Evolutionary conservation across 2,797 vertebrate species (phyloP).

Genomic region (Coregonus sp.): DNA sequence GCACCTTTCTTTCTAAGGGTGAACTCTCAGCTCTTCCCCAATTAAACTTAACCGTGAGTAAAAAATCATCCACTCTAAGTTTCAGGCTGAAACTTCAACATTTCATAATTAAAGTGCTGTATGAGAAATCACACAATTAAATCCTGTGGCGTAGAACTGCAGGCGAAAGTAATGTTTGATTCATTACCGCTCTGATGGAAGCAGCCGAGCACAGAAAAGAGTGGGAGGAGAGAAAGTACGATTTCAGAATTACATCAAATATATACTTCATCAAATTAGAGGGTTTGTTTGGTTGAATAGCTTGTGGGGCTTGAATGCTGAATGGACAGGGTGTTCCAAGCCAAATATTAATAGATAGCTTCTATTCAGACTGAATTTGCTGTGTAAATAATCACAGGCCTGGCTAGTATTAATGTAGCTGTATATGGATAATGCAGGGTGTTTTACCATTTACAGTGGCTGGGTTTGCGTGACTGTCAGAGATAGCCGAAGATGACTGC

Average conservation of each 20-base stretch:
- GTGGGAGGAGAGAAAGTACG: constrained; percentile 60
- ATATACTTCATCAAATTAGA: constrained; percentile 72
- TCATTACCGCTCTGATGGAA: constrained; percentile 55
- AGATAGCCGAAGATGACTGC: constrained; percentile 2
- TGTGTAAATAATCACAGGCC: constrained; percentile 26
- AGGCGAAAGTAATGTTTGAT: constrained; percentile 59
- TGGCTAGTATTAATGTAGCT: constrained; percentile 15
- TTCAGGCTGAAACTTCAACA: constrained; percentile 51
- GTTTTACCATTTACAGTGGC: constrained; percentile 10
- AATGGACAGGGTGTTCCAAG: constrained; percentile 47
- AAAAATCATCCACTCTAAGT: constrained; percentile 44
- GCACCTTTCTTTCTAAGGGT: no score
- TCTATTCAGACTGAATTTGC: constrained; percentile 39
- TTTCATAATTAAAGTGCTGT: constrained; percentile 68
- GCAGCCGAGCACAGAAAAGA: constrained; percentile 52
- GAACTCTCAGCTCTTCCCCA: constrained; percentile 7
- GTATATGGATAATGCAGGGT: constrained; percentile 13
- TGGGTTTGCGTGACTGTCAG: constrained; percentile 14
- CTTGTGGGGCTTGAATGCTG: constrained; percentile 52
- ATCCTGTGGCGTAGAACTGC: constrained; percentile 46
- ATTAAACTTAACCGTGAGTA: constrained; percentile 32
- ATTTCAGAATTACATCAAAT: constrained; percentile 69
- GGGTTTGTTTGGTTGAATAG: constrained; percentile 49
- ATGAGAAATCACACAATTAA: constrained; percentile 70
- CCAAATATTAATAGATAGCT: constrained; percentile 59